A percentile compares a stretch with the other conserved stretches of the same genome.
Evolutionary conservation across 2,888 invertebrate species (phyloP).

Genomic region (Autographa pulchrina): DNA sequence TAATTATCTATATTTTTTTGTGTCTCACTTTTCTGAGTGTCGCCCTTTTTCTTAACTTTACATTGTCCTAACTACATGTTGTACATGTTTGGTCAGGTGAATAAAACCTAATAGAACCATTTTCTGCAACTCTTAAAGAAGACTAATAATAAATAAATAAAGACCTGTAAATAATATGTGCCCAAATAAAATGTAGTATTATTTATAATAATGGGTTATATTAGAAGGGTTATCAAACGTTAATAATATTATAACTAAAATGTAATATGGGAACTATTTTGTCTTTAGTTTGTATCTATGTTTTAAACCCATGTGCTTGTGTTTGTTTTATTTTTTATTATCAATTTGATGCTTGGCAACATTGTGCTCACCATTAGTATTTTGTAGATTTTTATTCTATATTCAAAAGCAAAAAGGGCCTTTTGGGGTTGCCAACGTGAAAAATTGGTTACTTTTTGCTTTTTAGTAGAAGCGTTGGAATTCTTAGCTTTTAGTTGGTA

Average conservation of each 20-base stretch:
- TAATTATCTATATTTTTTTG: too few relatives aligned
- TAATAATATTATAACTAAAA: slow-evolving; percentile 6
- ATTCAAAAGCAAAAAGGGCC: slow-evolving; percentile 81
- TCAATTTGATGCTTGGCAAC: slow-evolving; percentile 90
- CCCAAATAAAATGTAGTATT: too few relatives aligned
- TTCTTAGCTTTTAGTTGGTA: slow-evolving; percentile 83
- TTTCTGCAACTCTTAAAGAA: too few relatives aligned
- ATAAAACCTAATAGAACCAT: too few relatives aligned
- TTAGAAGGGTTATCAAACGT: not conserved
- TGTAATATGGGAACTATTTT: slow-evolving; percentile 60
- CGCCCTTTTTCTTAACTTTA: too few relatives aligned
- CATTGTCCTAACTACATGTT: too few relatives aligned
- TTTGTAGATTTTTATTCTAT: slow-evolving; percentile 66
- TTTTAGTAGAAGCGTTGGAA: slow-evolving; percentile 80
- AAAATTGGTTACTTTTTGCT: slow-evolving; percentile 79
- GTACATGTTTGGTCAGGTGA: too few relatives aligned
- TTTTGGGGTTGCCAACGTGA: slow-evolving; percentile 62
- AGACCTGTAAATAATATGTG: too few relatives aligned
- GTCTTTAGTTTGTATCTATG: slow-evolving; percentile 61
- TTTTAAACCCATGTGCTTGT: slow-evolving; percentile 84
- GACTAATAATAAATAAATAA: too few relatives aligned
- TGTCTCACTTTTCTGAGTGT: too few relatives aligned
- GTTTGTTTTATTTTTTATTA: slow-evolving; percentile 87
- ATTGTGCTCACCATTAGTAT: slow-evolving; percentile 85
- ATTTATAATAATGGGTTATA: not conserved